These are phyloP conservation scores for Drosophila pallidifrons DNA, from an alignment of 1,140 invertebrate species.

Conservation along the genomic window DNA sequence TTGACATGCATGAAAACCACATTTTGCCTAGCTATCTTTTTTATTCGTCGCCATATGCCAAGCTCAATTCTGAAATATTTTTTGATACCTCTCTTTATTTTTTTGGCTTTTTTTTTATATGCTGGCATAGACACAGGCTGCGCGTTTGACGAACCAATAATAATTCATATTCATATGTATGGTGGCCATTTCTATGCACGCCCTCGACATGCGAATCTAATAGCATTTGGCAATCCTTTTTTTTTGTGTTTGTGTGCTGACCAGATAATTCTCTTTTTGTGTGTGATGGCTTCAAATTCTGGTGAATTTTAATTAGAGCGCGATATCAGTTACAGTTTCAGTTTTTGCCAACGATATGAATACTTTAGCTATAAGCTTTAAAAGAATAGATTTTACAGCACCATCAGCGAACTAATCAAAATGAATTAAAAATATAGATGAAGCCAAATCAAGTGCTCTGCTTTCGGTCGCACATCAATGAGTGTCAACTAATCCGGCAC, in stretches of 20 bases:
- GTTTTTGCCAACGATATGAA: too few relatives aligned
- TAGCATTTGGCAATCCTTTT: constrained; percentile 51
- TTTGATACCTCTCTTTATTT: constrained; percentile 32
- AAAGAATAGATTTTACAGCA: neutral
- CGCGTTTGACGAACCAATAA: constrained; percentile 75
- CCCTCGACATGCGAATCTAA: constrained; percentile 58
- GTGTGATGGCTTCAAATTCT: constrained; percentile 26
- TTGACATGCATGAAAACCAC: constrained; percentile 68
- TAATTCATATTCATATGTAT: constrained; percentile 75
- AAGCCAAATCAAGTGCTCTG: too few relatives aligned
- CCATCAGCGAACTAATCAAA: neutral
- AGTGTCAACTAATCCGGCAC: constrained; percentile 15
- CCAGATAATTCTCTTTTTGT: constrained; percentile 15
- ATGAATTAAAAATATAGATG: neutral
- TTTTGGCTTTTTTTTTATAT: constrained; percentile 5
- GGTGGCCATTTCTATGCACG: constrained; percentile 69
- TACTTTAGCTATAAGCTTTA: neutral
- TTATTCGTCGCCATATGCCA: constrained; percentile 15
- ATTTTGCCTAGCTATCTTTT: constrained; percentile 57
- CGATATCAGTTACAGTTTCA: constrained; percentile 1
- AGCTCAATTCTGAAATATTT: constrained; percentile 63
- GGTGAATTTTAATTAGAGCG: constrained; percentile 6
- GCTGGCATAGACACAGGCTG: neutral
- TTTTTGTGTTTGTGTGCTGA: neutral
- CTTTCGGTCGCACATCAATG: neutral